These are phyloP conservation scores for Bhutanitis thaidina DNA, from an alignment of 2,888 invertebrate species.

Conservation along the genomic window DNA sequence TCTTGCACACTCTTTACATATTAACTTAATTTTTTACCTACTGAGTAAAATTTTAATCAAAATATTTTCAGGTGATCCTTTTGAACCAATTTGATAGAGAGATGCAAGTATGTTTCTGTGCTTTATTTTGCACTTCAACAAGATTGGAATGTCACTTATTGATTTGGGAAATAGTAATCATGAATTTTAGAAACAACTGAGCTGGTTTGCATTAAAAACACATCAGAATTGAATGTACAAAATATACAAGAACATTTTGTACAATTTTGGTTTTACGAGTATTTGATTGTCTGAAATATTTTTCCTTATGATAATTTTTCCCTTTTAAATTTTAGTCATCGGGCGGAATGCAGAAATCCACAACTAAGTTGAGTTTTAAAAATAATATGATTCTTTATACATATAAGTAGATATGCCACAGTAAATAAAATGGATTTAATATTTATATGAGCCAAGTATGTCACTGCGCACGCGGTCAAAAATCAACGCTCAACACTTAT, in stretches of 20 bases:
- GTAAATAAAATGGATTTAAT: slow-evolving; percentile 61
- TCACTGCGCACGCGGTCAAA: slow-evolving; percentile 41
- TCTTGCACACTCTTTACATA: slow-evolving; percentile 35
- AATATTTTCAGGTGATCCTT: neutral
- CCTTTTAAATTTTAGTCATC: slow-evolving; percentile 75
- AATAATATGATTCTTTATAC: slow-evolving; percentile 69
- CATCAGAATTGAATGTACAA: no score
- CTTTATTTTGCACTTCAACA: slow-evolving; percentile 66
- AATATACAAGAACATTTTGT: no score
- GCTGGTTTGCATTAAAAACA: no score
- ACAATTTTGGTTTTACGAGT: neutral
- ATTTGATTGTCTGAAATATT: slow-evolving; percentile 42
- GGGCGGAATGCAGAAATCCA: slow-evolving; percentile 81
- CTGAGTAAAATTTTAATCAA: neutral
- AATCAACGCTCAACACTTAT: slow-evolving; percentile 49
- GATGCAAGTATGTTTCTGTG: slow-evolving; percentile 43
- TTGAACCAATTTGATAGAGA: slow-evolving; percentile 23
- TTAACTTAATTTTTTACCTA: slow-evolving; percentile 11
- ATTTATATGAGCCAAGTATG: slow-evolving; percentile 54
- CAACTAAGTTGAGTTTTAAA: slow-evolving; percentile 77
- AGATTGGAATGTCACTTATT: slow-evolving; percentile 78
- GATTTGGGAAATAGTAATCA: slow-evolving; percentile 64
- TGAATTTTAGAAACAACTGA: slow-evolving; percentile 36
- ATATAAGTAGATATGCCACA: slow-evolving; percentile 73
- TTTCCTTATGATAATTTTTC: slow-evolving; percentile 47